Conservation (phyloP, 1,140 invertebrate genomes). For the Drosophila lacteicornis region DNA sequence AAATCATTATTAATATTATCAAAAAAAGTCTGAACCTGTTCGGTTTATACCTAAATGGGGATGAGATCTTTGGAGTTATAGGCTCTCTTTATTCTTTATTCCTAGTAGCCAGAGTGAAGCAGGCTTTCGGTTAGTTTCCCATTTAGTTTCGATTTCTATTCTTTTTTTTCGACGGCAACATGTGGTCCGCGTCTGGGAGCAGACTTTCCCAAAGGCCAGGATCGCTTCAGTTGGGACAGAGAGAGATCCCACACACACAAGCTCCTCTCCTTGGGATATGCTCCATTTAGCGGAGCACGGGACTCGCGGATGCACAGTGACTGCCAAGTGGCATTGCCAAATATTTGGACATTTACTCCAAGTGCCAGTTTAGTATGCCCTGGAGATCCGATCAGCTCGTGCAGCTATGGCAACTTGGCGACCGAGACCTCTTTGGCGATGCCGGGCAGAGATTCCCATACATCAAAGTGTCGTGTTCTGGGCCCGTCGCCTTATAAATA, state of each 20-base stretch:
- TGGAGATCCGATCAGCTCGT: slow-evolving; percentile 26
- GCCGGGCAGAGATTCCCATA: slow-evolving; percentile 48
- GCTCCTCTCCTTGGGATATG: not conserved
- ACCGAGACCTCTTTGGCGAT: slow-evolving; percentile 29
- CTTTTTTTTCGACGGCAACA: slow-evolving; percentile 19
- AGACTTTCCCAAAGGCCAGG: not conserved
- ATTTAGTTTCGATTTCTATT: not conserved
- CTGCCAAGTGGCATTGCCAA: slow-evolving; percentile 54
- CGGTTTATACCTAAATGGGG: too few species aligned
- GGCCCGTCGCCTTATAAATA: slow-evolving; percentile 66
- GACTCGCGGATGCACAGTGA: not conserved
- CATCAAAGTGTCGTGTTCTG: slow-evolving; percentile 76
- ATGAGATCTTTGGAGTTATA: too few species aligned
- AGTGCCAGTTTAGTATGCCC: slow-evolving; percentile 51
- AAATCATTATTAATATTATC: too few species aligned
- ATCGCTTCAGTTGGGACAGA: not conserved
- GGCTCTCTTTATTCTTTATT: too few species aligned
- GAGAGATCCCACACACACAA: not conserved
- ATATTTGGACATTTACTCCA: slow-evolving; percentile 61
- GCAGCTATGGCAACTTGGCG: slow-evolving; percentile 44
- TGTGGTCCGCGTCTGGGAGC: slow-evolving; percentile 44
- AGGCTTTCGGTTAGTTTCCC: not conserved
- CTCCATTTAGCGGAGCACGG: slow-evolving; percentile 10
- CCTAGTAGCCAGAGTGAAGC: not conserved
- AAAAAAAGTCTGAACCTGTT: too few species aligned